Evolutionary conservation across 2,797 vertebrate species (phyloP).

Genomic region (Gallirallus australis): DNA sequence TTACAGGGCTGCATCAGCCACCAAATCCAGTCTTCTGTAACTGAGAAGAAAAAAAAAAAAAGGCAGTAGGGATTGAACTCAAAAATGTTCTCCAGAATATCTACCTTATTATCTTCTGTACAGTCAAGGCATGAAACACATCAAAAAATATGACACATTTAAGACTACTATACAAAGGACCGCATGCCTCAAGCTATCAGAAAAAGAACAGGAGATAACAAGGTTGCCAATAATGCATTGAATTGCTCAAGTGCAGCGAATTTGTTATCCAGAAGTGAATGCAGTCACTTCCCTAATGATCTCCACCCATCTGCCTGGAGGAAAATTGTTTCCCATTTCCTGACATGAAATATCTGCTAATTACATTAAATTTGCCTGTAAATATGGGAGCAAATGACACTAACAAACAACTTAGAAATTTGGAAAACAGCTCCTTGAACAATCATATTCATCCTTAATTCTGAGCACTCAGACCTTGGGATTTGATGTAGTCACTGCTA

Average conservation of each 20-base stretch:
- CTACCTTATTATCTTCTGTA: background rate
- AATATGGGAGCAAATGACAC: background rate
- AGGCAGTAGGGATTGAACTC: background rate
- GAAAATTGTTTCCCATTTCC: conserved; percentile 53
- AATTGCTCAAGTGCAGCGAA: background rate
- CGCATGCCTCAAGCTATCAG: background rate
- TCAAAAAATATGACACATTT: background rate
- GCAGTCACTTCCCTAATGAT: conserved; percentile 38
- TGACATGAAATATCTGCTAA: conserved; percentile 37
- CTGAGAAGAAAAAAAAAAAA: background rate
- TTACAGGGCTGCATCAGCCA: background rate
- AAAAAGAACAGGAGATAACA: background rate
- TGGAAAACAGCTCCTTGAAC: background rate
- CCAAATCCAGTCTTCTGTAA: background rate
- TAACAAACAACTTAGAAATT: background rate
- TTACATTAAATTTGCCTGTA: conserved; percentile 7
- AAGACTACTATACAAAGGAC: background rate
- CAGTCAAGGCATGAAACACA: background rate
- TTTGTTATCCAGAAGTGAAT: conserved; percentile 25
- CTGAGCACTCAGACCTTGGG: background rate
- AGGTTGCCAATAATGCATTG: background rate
- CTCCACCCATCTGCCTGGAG: background rate
- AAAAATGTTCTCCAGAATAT: background rate
- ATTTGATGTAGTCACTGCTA: background rate
- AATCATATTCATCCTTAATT: background rate